Evolutionary conservation across 2,113 vertebrate species (phyloP).

Genomic region (Natator depressus): DNA sequence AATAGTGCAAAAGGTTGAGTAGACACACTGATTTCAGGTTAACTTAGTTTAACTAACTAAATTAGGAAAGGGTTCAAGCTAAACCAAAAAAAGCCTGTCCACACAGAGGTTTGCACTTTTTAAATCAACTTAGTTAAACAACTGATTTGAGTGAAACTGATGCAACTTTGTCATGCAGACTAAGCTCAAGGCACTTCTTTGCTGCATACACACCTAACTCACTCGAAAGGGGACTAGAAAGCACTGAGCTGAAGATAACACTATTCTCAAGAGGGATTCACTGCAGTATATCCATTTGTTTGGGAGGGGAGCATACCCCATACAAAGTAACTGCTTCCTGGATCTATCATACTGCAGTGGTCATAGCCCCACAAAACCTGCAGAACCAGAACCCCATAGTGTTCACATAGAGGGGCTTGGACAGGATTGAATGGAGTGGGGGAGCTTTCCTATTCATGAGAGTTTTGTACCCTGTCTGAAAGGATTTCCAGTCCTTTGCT

Average conservation of each 20-base stretch:
- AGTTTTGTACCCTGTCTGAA: not conserved
- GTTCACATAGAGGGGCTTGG: too few relatives aligned
- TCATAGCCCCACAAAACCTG: too few relatives aligned
- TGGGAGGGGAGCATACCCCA: too few relatives aligned
- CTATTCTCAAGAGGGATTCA: not conserved
- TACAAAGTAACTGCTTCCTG: too few relatives aligned
- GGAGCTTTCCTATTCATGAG: not conserved
- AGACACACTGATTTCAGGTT: not conserved
- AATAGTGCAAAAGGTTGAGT: not conserved
- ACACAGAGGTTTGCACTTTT: not conserved
- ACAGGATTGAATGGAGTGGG: too few relatives aligned
- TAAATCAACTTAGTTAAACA: not conserved
- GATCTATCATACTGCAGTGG: too few relatives aligned
- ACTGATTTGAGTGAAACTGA: not conserved
- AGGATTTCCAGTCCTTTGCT: too few relatives aligned
- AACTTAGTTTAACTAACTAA: not conserved
- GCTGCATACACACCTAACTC: not conserved
- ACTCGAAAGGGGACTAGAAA: not conserved
- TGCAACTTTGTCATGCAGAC: not conserved
- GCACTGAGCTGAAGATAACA: not conserved
- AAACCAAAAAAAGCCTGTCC: not conserved
- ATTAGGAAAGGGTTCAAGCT: not conserved
- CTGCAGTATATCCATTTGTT: not conserved
- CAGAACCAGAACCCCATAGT: too few relatives aligned
- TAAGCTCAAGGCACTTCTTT: not conserved